A percentile compares a stretch with the other conserved stretches of the same genome.
These are phyloP conservation scores for Lithophane socia DNA, from an alignment of 2,888 invertebrate species.

Conservation along the genomic window DNA sequence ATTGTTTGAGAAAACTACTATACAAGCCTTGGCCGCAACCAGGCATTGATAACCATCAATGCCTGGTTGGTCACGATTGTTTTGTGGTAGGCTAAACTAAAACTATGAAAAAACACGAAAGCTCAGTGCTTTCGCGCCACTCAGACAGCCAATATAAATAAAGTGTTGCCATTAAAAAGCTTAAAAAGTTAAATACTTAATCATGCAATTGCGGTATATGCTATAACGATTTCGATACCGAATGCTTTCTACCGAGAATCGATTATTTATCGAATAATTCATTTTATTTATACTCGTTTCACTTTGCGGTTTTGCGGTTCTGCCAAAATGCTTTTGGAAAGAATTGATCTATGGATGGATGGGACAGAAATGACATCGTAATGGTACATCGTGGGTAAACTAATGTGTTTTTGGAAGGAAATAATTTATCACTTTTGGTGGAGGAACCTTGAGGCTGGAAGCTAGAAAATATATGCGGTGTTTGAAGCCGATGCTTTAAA, in stretches of 20 bases:
- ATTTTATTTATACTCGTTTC: conserved; percentile 38
- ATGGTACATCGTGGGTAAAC: conserved; percentile 16
- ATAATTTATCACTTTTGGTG: conserved; percentile 34
- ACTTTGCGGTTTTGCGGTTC: conserved; percentile 41
- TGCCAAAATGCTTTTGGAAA: conserved; percentile 47
- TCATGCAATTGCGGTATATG: conserved; percentile 24
- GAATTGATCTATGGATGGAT: conserved; percentile 46
- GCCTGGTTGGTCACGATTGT: no score
- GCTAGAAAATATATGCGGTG: neutral
- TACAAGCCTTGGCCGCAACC: no score
- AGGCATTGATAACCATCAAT: no score
- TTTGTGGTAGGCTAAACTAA: neutral
- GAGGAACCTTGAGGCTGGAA: neutral
- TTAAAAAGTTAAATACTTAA: conserved; percentile 38
- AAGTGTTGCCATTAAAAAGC: conserved; percentile 13
- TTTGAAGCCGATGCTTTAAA: neutral
- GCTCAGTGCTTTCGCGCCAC: neutral
- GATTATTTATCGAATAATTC: conserved; percentile 39
- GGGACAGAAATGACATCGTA: conserved; percentile 23
- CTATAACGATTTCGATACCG: conserved; percentile 23
- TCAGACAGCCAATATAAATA: conserved; percentile 8
- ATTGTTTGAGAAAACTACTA: no score
- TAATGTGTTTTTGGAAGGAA: conserved; percentile 40
- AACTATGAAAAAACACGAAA: neutral
- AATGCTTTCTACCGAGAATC: conserved; percentile 37